Evolutionary conservation across 2,888 invertebrate genomes (phyloP).

Genomic region (Scrobipalpa costella): DNA sequence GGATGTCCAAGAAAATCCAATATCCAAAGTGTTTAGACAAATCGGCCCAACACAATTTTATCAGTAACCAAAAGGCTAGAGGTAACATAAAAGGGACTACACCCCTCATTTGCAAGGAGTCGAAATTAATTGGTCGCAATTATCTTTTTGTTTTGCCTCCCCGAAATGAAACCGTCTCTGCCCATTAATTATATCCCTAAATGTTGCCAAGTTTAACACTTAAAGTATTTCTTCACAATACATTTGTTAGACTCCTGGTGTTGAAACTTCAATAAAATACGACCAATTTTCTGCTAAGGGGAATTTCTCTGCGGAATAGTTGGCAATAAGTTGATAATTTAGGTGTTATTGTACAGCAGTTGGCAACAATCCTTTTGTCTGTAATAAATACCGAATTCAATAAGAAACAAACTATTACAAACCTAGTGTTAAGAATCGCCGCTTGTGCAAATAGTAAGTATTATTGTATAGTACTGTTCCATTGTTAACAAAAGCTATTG

Average conservation of each 20-base stretch:
- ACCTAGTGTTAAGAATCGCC: neutral
- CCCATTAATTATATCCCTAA: slow-evolving; percentile 66
- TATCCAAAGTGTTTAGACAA: slow-evolving; percentile 56
- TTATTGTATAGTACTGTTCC: too few relatives aligned
- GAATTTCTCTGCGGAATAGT: slow-evolving; percentile 42
- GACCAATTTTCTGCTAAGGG: slow-evolving; percentile 40
- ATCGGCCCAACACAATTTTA: slow-evolving; percentile 55
- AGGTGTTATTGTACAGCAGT: slow-evolving; percentile 19
- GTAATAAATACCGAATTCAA: neutral
- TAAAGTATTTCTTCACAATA: slow-evolving; percentile 48
- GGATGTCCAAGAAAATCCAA: slow-evolving; percentile 47
- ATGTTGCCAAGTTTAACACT: slow-evolving; percentile 53
- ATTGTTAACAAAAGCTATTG: too few relatives aligned
- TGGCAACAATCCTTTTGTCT: neutral
- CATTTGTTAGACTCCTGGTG: slow-evolving; percentile 46
- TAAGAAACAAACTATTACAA: neutral
- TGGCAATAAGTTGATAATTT: slow-evolving; percentile 19
- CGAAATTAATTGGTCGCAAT: slow-evolving; percentile 75
- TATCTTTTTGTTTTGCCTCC: slow-evolving; percentile 72
- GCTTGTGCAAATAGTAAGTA: too few relatives aligned
- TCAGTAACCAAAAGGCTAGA: slow-evolving; percentile 57
- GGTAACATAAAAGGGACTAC: slow-evolving; percentile 50
- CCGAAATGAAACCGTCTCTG: slow-evolving; percentile 60
- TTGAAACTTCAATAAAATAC: slow-evolving; percentile 49
- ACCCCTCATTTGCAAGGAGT: slow-evolving; percentile 68